A percentile compares a stretch with the other conserved stretches of the same genome.
These are phyloP conservation scores for Synchiropus splendidus DNA, from an alignment of 2,113 vertebrate species.

Conservation along the genomic window DNA sequence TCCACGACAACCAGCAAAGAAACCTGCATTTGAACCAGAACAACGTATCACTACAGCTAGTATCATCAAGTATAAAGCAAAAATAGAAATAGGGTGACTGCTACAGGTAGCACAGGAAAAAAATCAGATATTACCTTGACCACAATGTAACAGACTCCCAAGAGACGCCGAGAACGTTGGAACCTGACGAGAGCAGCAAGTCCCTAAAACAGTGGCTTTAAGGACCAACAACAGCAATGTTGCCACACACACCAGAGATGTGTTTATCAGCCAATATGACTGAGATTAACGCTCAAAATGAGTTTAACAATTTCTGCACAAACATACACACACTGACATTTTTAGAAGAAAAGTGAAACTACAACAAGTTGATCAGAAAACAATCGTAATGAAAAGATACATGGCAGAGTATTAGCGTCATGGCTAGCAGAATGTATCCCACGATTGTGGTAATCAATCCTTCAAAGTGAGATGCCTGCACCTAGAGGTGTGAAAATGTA, in stretches of 20 bases:
- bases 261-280: too few species aligned
- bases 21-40: constrained; percentile 70
- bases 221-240: constrained; percentile 52
- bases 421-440: constrained; percentile 90
- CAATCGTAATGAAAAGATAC: constrained; percentile 85
- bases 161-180: constrained; percentile 86
- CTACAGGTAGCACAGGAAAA: not conserved
- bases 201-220: constrained; percentile 72
- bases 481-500: constrained; percentile 68
- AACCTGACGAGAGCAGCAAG: constrained; percentile 95
- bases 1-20: constrained; percentile 96
- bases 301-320: not conserved
- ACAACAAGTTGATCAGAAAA: too few species aligned
- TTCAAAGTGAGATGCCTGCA: constrained; percentile 96
- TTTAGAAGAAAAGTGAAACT: too few species aligned
- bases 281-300: too few species aligned
- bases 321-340: not conserved
- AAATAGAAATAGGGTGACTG: not conserved
- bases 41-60: not conserved
- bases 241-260: too few species aligned
- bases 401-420: constrained; percentile 92
- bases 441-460: constrained; percentile 97
- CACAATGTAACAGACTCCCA: constrained; percentile 97
- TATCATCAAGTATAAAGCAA: constrained; percentile 4
- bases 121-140: constrained; percentile 80